These are phyloP conservation scores for Stictonetta naevosa DNA, from an alignment of 2,113 vertebrate genomes.

Conservation along the genomic window DNA sequence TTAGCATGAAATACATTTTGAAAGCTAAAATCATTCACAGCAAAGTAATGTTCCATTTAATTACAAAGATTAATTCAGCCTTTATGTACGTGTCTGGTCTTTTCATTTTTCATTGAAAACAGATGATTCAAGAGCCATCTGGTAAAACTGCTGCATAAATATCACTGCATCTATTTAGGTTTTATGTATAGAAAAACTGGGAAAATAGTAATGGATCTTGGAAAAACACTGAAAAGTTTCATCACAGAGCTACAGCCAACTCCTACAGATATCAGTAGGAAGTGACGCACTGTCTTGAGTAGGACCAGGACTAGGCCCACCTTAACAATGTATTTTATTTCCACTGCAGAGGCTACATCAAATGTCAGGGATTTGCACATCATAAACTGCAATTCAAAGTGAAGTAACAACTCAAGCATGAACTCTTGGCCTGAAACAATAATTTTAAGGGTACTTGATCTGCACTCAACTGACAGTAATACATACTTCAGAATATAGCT, in stretches of 20 bases:
- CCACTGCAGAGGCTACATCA: background rate
- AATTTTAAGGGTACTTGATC: background rate
- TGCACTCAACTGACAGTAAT: background rate
- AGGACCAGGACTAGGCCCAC: background rate
- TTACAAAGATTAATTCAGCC: conserved; percentile 81
- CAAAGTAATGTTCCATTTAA: conserved; percentile 77
- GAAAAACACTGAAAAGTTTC: background rate
- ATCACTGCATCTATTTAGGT: conserved; percentile 56
- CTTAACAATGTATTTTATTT: background rate
- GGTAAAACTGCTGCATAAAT: conserved; percentile 59
- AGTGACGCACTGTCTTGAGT: background rate
- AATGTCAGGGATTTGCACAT: background rate
- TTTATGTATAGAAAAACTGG: conserved; percentile 4
- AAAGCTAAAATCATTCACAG: conserved; percentile 77
- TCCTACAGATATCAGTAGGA: background rate
- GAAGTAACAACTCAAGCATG: background rate
- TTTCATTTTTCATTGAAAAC: conserved; percentile 77
- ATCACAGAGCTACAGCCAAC: background rate
- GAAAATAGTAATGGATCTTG: background rate
- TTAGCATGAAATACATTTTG: conserved; percentile 74
- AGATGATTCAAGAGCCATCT: conserved; percentile 75
- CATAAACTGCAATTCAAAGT: background rate
- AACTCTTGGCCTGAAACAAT: background rate
- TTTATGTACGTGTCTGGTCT: conserved; percentile 66
- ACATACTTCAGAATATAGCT: background rate